Conservation (phyloP, 2,113 vertebrate genomes). For the Pituophis catenifer region DNA sequence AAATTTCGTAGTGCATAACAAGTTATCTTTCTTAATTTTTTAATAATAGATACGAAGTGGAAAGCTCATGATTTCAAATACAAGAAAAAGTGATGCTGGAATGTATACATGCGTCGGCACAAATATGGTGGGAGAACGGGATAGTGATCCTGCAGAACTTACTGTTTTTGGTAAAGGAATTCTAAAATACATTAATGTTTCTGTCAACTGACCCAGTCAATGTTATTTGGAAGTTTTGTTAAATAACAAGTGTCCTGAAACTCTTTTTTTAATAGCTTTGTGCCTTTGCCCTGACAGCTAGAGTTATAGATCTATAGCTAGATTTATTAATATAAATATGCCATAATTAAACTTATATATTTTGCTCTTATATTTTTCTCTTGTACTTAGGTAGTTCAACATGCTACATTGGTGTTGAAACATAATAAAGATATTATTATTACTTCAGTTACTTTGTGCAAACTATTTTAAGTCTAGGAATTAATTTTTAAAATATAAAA, state of each 20-base stretch:
- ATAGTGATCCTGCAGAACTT: conserved; percentile 94
- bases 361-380: neutral
- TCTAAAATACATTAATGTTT: neutral
- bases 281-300: neutral
- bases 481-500: neutral
- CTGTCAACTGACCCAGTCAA: neutral
- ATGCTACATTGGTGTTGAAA: neutral
- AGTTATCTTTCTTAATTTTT: neutral
- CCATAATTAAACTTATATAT: neutral
- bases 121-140: conserved; percentile 97
- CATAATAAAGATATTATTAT: neutral
- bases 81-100: conserved; percentile 90
- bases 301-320: neutral
- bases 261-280: neutral
- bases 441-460: neutral
- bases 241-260: neutral
- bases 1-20: neutral
- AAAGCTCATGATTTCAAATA: conserved; percentile 98
- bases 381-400: neutral
- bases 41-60: conserved; percentile 89
- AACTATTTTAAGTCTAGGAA: conserved; percentile 6
- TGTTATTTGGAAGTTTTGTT: neutral
- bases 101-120: conserved; percentile 97
- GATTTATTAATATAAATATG: neutral
- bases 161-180: conserved; percentile 90